These are phyloP conservation scores for Caenorhabditis imperialis DNA, from an alignment of 2,888 invertebrate genomes.

Conservation along the genomic window DNA sequence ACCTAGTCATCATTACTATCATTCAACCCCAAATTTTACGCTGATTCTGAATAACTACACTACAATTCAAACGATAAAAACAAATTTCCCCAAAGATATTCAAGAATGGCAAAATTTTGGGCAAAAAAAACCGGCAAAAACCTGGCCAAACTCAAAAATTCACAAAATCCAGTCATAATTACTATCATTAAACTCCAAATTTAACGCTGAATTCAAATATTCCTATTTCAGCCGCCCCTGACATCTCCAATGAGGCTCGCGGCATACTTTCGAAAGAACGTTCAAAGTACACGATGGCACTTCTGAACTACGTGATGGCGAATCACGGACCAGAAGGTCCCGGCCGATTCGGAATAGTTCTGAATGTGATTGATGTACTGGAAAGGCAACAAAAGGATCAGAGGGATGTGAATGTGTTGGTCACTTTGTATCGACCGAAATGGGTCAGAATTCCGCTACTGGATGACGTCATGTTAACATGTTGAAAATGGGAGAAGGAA, in stretches of 20 bases:
- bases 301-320: slow-evolving; percentile 28
- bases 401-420: slow-evolving; percentile 17
- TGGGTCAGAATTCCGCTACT: slow-evolving; percentile 17
- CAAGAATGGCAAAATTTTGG: too few species aligned
- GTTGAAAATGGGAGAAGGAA: too few species aligned
- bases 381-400: slow-evolving; percentile 45
- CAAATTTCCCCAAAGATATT: too few species aligned
- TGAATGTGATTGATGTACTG: slow-evolving; percentile 37
- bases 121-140: too few species aligned
- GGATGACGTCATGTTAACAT: slow-evolving; percentile 38
- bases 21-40: too few species aligned
- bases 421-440: slow-evolving; percentile 20
- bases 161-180: too few species aligned
- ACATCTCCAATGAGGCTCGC: slow-evolving; percentile 24
- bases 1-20: too few species aligned
- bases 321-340: slow-evolving; percentile 31
- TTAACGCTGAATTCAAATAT: too few species aligned
- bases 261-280: slow-evolving; percentile 15
- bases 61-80: too few species aligned
- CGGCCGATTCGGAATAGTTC: slow-evolving; percentile 25
- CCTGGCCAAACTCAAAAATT: too few species aligned
- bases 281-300: slow-evolving; percentile 29
- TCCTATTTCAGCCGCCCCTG: slow-evolving; percentile 36
- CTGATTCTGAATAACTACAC: too few species aligned
- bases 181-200: too few species aligned